Evolutionary conservation across 2,797 vertebrate genomes (phyloP), one percentile per base, ranked within the genome.

Genomic region (Mus minutoides): DNA sequence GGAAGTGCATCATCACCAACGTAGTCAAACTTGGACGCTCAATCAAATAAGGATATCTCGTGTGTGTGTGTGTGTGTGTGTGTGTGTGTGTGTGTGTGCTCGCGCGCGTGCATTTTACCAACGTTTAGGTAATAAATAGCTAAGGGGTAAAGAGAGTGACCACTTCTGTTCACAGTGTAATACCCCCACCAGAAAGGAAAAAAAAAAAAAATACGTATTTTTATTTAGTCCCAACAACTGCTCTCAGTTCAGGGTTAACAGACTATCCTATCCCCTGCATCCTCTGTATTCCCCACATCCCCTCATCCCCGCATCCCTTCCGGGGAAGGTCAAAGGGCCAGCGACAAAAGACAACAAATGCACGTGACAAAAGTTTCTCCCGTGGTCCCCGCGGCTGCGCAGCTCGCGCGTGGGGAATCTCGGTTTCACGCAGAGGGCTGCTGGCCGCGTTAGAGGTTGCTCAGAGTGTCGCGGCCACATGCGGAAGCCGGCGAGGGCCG

Each of bases 311-410:
- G 71, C n/a, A 78, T 67, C 43, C 73, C 64, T 52, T 56, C 8
- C 31, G 49, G 84, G 17, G 3, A 31, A 89, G 95, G 97, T 96
- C 97, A 91, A 79, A 80, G 86, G 86, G 84, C 91, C 82, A 60
- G 91, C 10, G 84, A 86, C 91, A 78, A 78, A 94, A 92, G 77
- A 95, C 91, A 97, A 97, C 97, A 97, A 46, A 86, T 78, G 88
- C 97, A 98, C 97, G 97, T 97, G 97, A 95, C 96, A 34, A n/a
- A 97, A 97, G 96, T 97, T 97, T 91, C 91, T 88, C 91, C 43
- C 43, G 17, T 19, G 64, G 21, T 79, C 22, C 76, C 58, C 21
- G 34, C 1, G 83, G 52, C 67, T 22, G 80, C 2, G 64, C 80
- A 17, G 62, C 58, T 75, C 19, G 2, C 9, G 67, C 85, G n/a